A percentile compares a stretch with the other conserved stretches of the same genome.
These are phyloP conservation scores for Pinna nobilis DNA, from an alignment of 1,140 invertebrate genomes.

Conservation along the genomic window DNA sequence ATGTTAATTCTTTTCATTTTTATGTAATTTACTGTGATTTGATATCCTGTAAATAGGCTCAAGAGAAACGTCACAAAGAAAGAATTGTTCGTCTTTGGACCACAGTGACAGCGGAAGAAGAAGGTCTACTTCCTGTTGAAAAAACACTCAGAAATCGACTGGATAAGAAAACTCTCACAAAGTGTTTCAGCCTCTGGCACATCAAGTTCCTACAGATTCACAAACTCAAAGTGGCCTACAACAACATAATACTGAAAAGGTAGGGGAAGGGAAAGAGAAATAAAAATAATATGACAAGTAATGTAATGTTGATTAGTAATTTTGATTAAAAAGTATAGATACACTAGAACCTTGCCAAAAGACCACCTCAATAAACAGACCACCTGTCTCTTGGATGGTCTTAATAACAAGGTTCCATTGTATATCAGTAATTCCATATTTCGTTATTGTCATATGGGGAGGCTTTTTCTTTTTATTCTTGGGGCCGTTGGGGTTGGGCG, in stretches of 20 bases:
- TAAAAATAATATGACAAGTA: neutral
- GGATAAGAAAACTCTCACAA: constrained; percentile 30
- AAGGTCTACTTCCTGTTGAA: constrained; percentile 45
- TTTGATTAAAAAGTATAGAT: too few species aligned
- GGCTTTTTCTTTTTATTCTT: too few species aligned
- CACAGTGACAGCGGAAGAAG: constrained; percentile 46
- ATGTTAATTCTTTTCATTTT: neutral
- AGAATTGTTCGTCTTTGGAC: constrained; percentile 50
- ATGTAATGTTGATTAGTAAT: too few species aligned
- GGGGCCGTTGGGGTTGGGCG: too few species aligned
- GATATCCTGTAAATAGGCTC: constrained; percentile 29
- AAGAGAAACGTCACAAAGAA: constrained; percentile 44
- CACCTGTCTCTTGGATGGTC: neutral
- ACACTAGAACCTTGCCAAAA: too few species aligned
- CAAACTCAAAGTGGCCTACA: constrained; percentile 41
- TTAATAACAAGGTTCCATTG: neutral
- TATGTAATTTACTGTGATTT: too few species aligned
- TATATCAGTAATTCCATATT: neutral
- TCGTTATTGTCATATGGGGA: neutral
- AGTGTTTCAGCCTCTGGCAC: constrained; percentile 46
- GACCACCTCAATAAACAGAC: too few species aligned
- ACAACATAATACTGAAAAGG: constrained; percentile 42
- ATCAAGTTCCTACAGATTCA: constrained; percentile 39
- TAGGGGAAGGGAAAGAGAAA: neutral
- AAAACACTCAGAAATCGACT: constrained; percentile 31